These are phyloP conservation scores for Mesochorus sp. DNA, from an alignment of 2,888 invertebrate genomes.

Conservation along the genomic window DNA sequence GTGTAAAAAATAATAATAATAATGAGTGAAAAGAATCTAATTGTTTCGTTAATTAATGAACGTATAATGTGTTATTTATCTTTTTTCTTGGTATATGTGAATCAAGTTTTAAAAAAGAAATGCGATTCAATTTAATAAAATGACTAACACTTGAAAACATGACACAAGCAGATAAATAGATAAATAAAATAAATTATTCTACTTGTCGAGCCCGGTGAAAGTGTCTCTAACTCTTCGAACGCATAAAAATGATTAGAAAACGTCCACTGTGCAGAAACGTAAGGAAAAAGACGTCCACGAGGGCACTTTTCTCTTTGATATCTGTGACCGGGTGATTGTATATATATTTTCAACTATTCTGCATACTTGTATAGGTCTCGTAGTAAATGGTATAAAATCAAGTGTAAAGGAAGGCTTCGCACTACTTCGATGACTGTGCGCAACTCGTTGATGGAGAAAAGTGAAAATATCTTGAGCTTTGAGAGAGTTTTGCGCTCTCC, in stretches of 20 bases:
- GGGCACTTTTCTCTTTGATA: slow-evolving; percentile 33
- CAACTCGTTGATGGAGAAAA: slow-evolving; percentile 41
- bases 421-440: too few species aligned
- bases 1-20: too few species aligned
- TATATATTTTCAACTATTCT: neutral
- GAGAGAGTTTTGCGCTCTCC: slow-evolving; percentile 33
- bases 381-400: slow-evolving; percentile 11
- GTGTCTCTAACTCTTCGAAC: slow-evolving; percentile 40
- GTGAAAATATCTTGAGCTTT: slow-evolving; percentile 37
- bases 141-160: neutral
- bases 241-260: slow-evolving; percentile 23
- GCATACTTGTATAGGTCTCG: neutral
- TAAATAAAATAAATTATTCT: neutral
- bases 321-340: neutral
- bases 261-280: slow-evolving; percentile 4
- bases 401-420: slow-evolving; percentile 17
- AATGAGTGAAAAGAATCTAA: too few species aligned
- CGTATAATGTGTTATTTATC: too few species aligned
- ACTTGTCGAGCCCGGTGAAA: slow-evolving; percentile 49
- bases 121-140: neutral
- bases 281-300: slow-evolving; percentile 12
- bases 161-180: neutral
- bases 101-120: too few species aligned
- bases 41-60: too few species aligned
- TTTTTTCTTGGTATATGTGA: too few species aligned